These are phyloP conservation scores for Nebria brevicollis DNA, from an alignment of 2,888 invertebrate species.

Conservation along the genomic window DNA sequence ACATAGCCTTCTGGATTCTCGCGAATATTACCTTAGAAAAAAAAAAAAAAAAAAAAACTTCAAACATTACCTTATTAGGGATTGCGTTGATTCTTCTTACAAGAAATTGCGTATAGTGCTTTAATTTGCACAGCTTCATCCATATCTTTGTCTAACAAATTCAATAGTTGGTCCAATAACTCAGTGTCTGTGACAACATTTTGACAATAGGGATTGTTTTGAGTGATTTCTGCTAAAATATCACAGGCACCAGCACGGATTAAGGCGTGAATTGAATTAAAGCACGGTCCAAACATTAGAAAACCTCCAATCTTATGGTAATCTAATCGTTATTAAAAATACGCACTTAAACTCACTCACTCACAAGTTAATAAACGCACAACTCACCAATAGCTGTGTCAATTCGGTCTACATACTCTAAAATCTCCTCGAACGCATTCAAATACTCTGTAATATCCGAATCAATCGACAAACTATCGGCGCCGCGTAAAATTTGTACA, in stretches of 20 bases:
- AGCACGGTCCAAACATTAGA: constrained; percentile 73
- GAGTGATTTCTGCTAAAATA: constrained; percentile 80
- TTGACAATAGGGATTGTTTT: constrained; percentile 89
- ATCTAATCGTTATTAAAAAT: constrained; percentile 64
- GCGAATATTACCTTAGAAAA: background rate
- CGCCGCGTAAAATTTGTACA: constrained; percentile 68
- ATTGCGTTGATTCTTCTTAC: constrained; percentile 61
- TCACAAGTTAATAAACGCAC: no score
- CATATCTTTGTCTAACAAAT: constrained; percentile 67
- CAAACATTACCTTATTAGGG: background rate
- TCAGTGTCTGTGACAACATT: constrained; percentile 72
- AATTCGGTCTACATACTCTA: constrained; percentile 77
- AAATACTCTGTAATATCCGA: constrained; percentile 69
- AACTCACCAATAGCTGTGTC: constrained; percentile 80
- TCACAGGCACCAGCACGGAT: constrained; percentile 74
- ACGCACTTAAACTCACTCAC: no score
- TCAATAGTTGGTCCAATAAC: constrained; percentile 72
- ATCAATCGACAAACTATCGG: constrained; percentile 63
- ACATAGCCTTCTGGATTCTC: background rate
- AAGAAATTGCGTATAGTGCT: constrained; percentile 82
- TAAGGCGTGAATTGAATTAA: constrained; percentile 70
- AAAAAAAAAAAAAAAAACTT: background rate
- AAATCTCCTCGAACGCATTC: constrained; percentile 73
- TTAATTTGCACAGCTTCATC: constrained; percentile 72
- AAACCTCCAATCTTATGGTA: constrained; percentile 88